Percentiles rank a stretch among this genome's conserved stretches.
Conservation (phyloP, 1,140 invertebrate species). For the Lordiphosa collinella region DNA sequence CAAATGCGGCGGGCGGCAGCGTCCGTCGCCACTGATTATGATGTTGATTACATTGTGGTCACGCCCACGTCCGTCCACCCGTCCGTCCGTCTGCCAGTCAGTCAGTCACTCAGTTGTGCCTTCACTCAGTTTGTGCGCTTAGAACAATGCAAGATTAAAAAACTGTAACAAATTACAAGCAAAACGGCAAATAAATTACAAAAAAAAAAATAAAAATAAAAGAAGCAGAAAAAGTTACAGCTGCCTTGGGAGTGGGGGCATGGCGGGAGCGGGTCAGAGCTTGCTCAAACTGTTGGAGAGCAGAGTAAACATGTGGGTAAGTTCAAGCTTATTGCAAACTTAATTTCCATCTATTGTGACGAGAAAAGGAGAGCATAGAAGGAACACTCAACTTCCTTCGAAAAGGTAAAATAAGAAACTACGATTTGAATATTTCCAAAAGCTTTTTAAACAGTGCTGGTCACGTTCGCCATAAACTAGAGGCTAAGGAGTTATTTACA, state of each 20-base stretch:
- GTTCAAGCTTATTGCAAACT: conserved; percentile 19
- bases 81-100: conserved; percentile 35
- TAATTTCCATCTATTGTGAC: conserved; percentile 17
- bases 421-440: too few relatives aligned
- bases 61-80: conserved; percentile 11
- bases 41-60: conserved; percentile 52
- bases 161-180: conserved; percentile 76
- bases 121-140: conserved; percentile 27
- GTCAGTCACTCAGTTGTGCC: conserved; percentile 14
- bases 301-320: conserved; percentile 11
- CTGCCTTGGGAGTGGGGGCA: not conserved
- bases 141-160: conserved; percentile 75
- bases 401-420: not conserved
- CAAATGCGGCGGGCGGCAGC: not conserved
- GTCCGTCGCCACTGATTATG: conserved; percentile 47
- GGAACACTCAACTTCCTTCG: not conserved
- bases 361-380: not conserved
- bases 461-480: too few relatives aligned
- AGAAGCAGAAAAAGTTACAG: conserved; percentile 33
- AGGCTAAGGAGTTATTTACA: too few relatives aligned
- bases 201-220: conserved; percentile 45
- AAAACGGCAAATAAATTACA: conserved; percentile 76
- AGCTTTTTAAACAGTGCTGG: too few relatives aligned
- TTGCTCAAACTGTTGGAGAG: too few relatives aligned
- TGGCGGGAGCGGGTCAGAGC: not conserved